Evolutionary conservation across 2,888 invertebrate genomes (phyloP), one percentile per base, ranked within the genome.

Genomic region (Morpho deidamia): DNA sequence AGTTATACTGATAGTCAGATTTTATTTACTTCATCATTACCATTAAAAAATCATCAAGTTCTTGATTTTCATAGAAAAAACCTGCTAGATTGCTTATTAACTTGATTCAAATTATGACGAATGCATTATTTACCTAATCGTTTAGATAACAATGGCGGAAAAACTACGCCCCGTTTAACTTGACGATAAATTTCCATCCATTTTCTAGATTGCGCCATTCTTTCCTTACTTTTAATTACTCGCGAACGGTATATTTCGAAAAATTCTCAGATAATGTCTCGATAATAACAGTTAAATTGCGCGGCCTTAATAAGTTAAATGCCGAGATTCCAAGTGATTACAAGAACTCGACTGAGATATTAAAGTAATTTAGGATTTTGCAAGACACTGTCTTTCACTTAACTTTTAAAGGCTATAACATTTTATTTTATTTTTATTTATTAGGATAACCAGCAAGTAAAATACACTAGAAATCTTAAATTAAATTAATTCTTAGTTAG

Each of bases 181-280:
- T 56, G 53, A 38, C 44, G 44, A 56, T 65, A 37, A 62, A 60
- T 52, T 53, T 52, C 60, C 64, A 57, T 63, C 62, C 60, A 64
- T 70, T 70, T 63, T 55, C 53, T 60, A 64, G 64, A 65, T 63
- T 63, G 60, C 56, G 10, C 35, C 23, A 23, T 23, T 23, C 23
- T 23, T 2, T 52, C 56, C 61, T 56, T 55, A 70, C 66, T 55
- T 63, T 63, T 72, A 77, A 77, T 70, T 66, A 67, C 60, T 50
- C 14, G 63, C 61, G 45, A 51, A 43, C 43, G 38, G 11, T n/a
- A 11, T 11, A 40, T 48, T 47, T 44, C 40, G 8, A 3, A 44
- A 37, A 44, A 40, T 44, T 32, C 44, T 46, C 11, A 9, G 42
- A 23, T 38, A 51, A 23, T 11, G n/a, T 38, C 7, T 32, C 38